These are phyloP conservation scores for Mimachlamys varia DNA, from an alignment of 2,888 invertebrate genomes.

Conservation along the genomic window DNA sequence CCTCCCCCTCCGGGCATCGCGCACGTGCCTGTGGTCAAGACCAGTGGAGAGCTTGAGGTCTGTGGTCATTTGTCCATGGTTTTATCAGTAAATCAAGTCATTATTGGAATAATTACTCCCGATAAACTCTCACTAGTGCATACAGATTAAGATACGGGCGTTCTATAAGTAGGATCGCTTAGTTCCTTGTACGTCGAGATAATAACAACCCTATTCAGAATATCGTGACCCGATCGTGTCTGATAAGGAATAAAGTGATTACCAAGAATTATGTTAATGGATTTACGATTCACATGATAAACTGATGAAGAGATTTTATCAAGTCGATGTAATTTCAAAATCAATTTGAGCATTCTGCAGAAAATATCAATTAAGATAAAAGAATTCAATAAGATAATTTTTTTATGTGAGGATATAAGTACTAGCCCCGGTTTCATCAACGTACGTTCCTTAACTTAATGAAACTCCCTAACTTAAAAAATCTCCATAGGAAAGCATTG, in stretches of 20 bases:
- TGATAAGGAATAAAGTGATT: background rate
- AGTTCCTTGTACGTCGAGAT: background rate
- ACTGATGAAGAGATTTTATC: background rate
- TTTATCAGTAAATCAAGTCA: background rate
- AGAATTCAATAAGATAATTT: no score
- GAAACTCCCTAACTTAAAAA: no score
- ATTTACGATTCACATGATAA: background rate
- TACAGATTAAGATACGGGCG: background rate
- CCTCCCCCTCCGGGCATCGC: conserved; percentile 28
- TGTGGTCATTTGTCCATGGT: background rate
- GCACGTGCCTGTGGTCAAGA: background rate
- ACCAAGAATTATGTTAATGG: background rate
- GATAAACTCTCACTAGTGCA: background rate
- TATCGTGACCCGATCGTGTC: background rate
- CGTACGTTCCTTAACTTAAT: no score
- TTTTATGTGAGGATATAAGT: no score
- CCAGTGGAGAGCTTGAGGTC: no score
- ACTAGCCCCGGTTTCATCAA: no score
- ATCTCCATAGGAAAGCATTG: no score
- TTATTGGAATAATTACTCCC: background rate
- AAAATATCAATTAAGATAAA: background rate
- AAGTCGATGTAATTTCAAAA: background rate
- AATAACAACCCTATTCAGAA: background rate
- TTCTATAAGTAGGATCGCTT: background rate
- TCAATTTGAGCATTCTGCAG: background rate